Evolutionary conservation across 2,888 invertebrate species (phyloP), one percentile per base, ranked within the genome.

Genomic region (Encarsia formosa): DNA sequence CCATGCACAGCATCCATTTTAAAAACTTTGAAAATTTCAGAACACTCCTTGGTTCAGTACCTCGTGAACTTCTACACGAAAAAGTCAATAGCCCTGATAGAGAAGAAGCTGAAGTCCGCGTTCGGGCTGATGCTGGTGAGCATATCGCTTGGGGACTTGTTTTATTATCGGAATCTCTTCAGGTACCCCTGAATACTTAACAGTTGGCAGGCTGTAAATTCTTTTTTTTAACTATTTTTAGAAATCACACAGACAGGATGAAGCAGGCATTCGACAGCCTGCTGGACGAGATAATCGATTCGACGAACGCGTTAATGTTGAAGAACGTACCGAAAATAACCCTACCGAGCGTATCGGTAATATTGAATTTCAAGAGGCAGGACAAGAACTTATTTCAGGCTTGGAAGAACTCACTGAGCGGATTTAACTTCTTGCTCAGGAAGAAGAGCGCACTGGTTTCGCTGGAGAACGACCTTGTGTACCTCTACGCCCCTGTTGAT

Each of bases 41-140:
- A 43, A 22, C 43, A 47, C 22, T 52, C 47, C 11, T 48, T 52
- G 16, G 52, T 43, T 13, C 38, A 52, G 5, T 52, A 52, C 9
- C 38, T 52, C 26, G 13, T 52, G 34, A 23, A 15, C 11, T 48
- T 39, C 26, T 38, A 9, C 20, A 48, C 34, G 1, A 52, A 48
- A 39, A 34, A 37, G 22, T 2, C 43, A 20, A 38, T 43, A 5
- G 9, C 6, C 18, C n/a, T 26, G 20, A 48, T 52, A 38, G 43
- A 48, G 22, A 31, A 19, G 5, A 52, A 47, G 39, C 39, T 52
- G 15, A 42, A 24, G 20, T 15, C 47, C 4, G 48, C 47, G 9
- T 48, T 52, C 20, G 43, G 48, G 38, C 18, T 48, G 6, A 48
- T 35, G 4, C 39, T 26, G 1, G 52, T 52, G 13, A 52, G 52